Evolutionary conservation across 2,797 vertebrate species (phyloP), one percentile per base, ranked within the genome.

Genomic region (Cyprinella venusta): DNA sequence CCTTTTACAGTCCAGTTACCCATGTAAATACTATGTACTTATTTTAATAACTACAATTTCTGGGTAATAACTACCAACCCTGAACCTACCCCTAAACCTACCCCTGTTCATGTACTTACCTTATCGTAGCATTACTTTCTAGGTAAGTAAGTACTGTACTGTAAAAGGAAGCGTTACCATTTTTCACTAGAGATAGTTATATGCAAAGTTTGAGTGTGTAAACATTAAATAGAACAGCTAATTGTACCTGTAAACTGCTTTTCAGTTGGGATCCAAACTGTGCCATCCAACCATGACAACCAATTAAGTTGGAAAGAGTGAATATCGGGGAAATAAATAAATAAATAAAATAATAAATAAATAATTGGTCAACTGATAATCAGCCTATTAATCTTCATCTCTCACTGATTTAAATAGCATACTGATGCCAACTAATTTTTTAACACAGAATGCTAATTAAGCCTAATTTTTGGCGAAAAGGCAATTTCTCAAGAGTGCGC

Each of bases 401-500:
- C 68, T 42, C 50, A 33, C 64, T 42, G 33, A 59, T 88, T 90
- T 88, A 90, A 77, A 90, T 88, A 87, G 86, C 85, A 80, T 84
- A 77, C 48, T 56, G 79, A 71, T 88, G 81, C 85, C 86, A 83
- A 59, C 72, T 91, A 86, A 89, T 90, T 92, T 90, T 86, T 86
- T 88, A 90, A 89, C 89, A 90, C 84, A 79, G 90, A 89, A 93
- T 93, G 91, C 91, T 92, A 93, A 93, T 94, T 88, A 85, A 84
- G 82, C 79, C 61, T 87, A 76, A 89, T 91, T 89, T 81, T 87
- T 93, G 91, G 92, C 92, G 87, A 88, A 87, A 88, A 90, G 90
- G 91, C 91, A 94, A 94, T 92, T 94, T 94, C 93, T 89, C 86
- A 91, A 91, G 90, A 90, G 89, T 90, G 80, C 90, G 91, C 83